Base-by-base conservation (phyloP, 2,113 vertebrate species). In the Actenoides hombroni region DNA sequence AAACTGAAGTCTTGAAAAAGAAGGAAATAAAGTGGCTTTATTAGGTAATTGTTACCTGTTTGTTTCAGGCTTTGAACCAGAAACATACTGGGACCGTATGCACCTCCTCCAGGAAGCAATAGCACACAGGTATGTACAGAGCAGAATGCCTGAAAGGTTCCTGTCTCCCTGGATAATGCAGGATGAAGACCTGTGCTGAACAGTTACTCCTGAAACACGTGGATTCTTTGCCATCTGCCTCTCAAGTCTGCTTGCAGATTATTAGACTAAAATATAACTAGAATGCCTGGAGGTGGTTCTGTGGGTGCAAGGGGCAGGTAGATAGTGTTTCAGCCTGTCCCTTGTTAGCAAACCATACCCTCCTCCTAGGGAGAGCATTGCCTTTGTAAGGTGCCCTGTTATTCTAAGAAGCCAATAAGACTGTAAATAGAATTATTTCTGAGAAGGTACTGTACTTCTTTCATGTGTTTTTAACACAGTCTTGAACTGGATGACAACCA, bases 51-150 rank as follows among this genome's bases (percentile, higher is more conserved):
- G 46, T 82, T 60, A 48, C 31, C 13, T 60, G 33, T 56, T 40
- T 94, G 28, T 96, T 94, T 71, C 94, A 99, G 99, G 98, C 26
- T 99, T 99, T 33, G 99, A 99, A 91, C 99, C 99, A 2, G 99
- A 99, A 95, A 99, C 99, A 0, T 99, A 99, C 92, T 99, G 99
- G 99, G 99, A 99, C 80, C 98, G 99, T 88, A 99, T 99, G 99
- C 99, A 99, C 94, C 98, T 99, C 33, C 98, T 99, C 13, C 99
- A 99, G 97, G 99, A 99, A 95, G 99, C 98, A 86, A 99, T 99
- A 78, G 98, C 99, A 3, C 98, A 98, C 98, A 99, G 99, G 99
- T 99, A 40, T 31, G 96, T 88, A 42, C 15, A 8, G 46, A 26
- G 54, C 31, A 51, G 61, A 21, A 12, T n/a, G 60, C 3, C n/a